A percentile compares a stretch with the other conserved stretches of the same genome.
phyloP scores from a whole-genome alignment of 2,113 vertebrate species.

The Phoenicopterus ruber region DNA sequence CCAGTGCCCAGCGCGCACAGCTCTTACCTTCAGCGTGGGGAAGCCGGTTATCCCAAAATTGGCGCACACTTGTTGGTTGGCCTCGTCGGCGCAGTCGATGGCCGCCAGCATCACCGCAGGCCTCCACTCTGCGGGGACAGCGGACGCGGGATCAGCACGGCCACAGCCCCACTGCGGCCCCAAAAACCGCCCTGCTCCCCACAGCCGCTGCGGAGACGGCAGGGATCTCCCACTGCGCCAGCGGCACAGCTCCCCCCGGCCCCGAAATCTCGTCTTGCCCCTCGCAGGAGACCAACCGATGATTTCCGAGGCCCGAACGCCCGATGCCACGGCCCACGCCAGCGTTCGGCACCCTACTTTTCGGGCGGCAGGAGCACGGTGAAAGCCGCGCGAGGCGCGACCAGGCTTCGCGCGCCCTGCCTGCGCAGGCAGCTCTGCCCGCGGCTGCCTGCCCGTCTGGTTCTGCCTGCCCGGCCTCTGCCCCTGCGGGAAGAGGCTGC shows the following conservation, averaged over 20 bases:
- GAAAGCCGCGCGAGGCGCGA: background rate
- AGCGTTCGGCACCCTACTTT: background rate
- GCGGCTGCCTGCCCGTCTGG: background rate
- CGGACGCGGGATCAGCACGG: background rate
- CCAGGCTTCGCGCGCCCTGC: background rate
- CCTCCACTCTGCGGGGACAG: slow-evolving; percentile 63
- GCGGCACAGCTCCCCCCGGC: rapidly evolving
- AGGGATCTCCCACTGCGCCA: rapidly evolving
- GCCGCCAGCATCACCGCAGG: slow-evolving; percentile 64
- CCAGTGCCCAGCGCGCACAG: rapidly evolving
- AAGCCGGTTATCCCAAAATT: slow-evolving; percentile 70
- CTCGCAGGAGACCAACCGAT: rapidly evolving
- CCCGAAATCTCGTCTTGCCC: rapidly evolving
- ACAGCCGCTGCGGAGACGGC: rapidly evolving
- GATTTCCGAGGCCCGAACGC: background rate
- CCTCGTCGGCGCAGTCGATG: slow-evolving; percentile 68
- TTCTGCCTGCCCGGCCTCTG: slow-evolving; percentile 25
- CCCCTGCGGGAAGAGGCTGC: background rate
- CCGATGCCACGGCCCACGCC: rapidly evolving
- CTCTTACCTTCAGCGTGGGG: slow-evolving; percentile 69
- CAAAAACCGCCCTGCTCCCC: rapidly evolving
- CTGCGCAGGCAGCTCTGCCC: background rate
- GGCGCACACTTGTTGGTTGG: slow-evolving; percentile 56
- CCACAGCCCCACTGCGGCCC: rapidly evolving
- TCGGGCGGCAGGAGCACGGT: rapidly evolving